phyloP scores from a whole-genome alignment of 2,888 invertebrate genomes.

The Idaea aversata region DNA sequence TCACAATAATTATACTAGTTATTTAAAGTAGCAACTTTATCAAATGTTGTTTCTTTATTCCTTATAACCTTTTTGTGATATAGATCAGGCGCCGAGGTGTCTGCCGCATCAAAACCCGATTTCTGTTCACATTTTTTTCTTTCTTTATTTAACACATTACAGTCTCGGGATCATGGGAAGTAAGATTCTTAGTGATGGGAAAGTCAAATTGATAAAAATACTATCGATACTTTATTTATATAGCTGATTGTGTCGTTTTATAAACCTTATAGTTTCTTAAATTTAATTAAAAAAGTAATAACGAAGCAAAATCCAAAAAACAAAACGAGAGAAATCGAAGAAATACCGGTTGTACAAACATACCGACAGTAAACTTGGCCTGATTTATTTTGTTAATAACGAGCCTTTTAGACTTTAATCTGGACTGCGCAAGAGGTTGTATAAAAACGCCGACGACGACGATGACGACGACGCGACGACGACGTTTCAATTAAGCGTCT shows the following conservation, averaged over 20 bases:
- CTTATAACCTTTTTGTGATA: slow-evolving; percentile 21
- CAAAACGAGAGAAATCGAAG: neutral
- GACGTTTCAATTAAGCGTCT: slow-evolving; percentile 16
- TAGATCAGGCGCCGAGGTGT: slow-evolving; percentile 54
- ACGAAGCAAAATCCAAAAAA: neutral
- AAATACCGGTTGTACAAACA: slow-evolving; percentile 4
- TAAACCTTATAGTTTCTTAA: no score
- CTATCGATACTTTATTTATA: neutral
- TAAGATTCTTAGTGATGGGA: slow-evolving; percentile 16
- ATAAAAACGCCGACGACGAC: slow-evolving; percentile 13
- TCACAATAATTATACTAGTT: no score
- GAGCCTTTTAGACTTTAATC: slow-evolving; percentile 2
- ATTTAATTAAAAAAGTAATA: neutral
- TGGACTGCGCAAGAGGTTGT: slow-evolving; percentile 6
- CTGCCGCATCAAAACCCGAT: slow-evolving; percentile 39
- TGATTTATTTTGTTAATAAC: slow-evolving; percentile 4
- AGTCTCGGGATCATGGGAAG: slow-evolving; percentile 12
- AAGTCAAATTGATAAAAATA: slow-evolving; percentile 1
- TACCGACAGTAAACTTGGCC: neutral
- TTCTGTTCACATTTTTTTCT: slow-evolving; percentile 21
- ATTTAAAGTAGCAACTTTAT: no score
- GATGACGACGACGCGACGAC: neutral
- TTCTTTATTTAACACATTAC: slow-evolving; percentile 14
- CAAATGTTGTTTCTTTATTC: neutral
- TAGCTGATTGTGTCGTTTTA: no score